Evolutionary conservation across 2,888 invertebrate genomes (phyloP), one percentile per base, ranked within the genome.

Genomic region (Agrilus mali): DNA sequence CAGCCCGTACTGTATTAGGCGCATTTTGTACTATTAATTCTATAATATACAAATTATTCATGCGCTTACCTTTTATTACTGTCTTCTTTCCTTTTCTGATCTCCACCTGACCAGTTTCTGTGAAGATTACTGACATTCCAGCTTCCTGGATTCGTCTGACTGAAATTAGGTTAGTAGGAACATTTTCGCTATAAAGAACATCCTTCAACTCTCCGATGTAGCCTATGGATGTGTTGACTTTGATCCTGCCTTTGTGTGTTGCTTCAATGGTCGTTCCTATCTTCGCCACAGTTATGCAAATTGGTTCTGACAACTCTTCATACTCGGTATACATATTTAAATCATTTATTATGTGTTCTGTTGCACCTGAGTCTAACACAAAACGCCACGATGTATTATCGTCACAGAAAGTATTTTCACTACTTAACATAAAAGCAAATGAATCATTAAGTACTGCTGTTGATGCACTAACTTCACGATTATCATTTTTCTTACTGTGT

Each of bases 141-240:
- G 20, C 48, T 35, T 51, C 47, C 41, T 51, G 50, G 51, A 57
- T 55, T 38, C 41, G 54, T 42, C 40, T 44, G 36, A 58, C 56
- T 0, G 56, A 58, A 6, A 55, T 41, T 15, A 59, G 46, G 45
- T 61, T 60, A 45, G 57, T 50, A 22, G 59, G 58, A 8, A 55
- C 50, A 37, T 58, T 57, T 12, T 49, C 40, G 40, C 57, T 57
- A 45, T 51, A 63, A n/a, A 63, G 53, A 7, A 44, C 48, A 40
- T 47, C 22, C 38, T 38, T 37, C 32, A 49, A 36, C 10, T 40
- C 41, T 37, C 47, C 49, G n/a, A 38, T 14, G n/a, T n/a, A n/a
- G n/a, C n/a, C n/a, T n/a, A n/a, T n/a, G n/a, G n/a, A n/a, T n/a
- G n/a, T n/a, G n/a, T n/a, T n/a, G n/a, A n/a, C n/a, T n/a, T n/a